A percentile compares a stretch with the other conserved stretches of the same genome.
Conservation (phyloP, 2,888 invertebrate species). For the Epistrophella euchroma region DNA sequence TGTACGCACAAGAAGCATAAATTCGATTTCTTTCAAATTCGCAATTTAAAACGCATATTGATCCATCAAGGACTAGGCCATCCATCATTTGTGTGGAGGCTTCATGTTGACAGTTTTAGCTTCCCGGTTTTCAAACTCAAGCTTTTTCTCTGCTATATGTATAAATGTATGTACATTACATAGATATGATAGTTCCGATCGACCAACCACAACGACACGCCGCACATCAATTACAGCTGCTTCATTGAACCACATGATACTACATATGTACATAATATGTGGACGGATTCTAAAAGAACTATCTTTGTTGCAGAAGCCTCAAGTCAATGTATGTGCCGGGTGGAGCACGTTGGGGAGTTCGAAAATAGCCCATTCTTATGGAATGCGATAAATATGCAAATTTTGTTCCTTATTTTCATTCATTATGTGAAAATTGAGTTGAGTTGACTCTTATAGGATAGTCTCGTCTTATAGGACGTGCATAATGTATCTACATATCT, state of each 20-base stretch:
- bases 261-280: neutral
- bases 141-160: slow-evolving; percentile 7
- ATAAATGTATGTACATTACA: no score
- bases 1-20: slow-evolving; percentile 46
- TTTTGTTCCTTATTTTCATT: slow-evolving; percentile 59
- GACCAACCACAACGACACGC: neutral
- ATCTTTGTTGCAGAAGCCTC: neutral
- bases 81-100: slow-evolving; percentile 57
- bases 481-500: slow-evolving; percentile 30
- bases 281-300: slow-evolving; percentile 13
- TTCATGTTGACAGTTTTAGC: slow-evolving; percentile 65
- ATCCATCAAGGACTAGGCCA: slow-evolving; percentile 67
- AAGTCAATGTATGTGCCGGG: neutral
- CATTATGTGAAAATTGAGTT: slow-evolving; percentile 66
- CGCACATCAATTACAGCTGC: slow-evolving; percentile 53
- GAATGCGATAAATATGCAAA: slow-evolving; percentile 68
- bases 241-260: slow-evolving; percentile 55
- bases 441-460: slow-evolving; percentile 38
- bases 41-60: slow-evolving; percentile 68
- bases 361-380: slow-evolving; percentile 38
- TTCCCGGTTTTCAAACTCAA: slow-evolving; percentile 64
- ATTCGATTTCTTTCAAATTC: slow-evolving; percentile 60
- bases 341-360: slow-evolving; percentile 1
- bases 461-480: slow-evolving; percentile 33
- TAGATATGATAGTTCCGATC: slow-evolving; percentile 1